Evolutionary conservation across 1,140 invertebrate species (phyloP), one percentile per base, ranked within the genome.

Genomic region (Chironomus striatipennis): DNA sequence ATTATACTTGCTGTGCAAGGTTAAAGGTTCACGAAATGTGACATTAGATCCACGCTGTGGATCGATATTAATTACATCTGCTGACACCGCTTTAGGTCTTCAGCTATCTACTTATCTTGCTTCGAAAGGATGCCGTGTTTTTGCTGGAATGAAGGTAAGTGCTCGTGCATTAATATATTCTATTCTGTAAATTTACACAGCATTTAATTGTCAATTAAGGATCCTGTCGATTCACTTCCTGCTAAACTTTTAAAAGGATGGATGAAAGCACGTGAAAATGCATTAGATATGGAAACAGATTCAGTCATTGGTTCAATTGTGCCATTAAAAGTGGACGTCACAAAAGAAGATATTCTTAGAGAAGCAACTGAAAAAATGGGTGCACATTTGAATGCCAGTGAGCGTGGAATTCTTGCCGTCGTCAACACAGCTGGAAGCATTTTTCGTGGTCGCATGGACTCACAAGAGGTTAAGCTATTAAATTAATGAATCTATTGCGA

Each of bases 371-470:
- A 90, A 75, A 87, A 88, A 8, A 89, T 93, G 75, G 87, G 91
- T 18, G 88, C 90, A 47, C 91, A 93, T 84, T 82, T 93, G 75
- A 92, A 91, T 74, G 91, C 91, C 20, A 91, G 92, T 57, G 90
- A 93, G 83, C 90, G 92, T 78, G 92, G 91, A 76, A 86, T 94
- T 74, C 91, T 90, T 88, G 91, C 91, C 43, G 90, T 94, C 4
- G 88, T 94, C 67, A 92, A 93, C 80, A 93, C 91, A 1, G 90
- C 89, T 10, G 91, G 91, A 12, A 86, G 88, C 76, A 87, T 89
- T 73, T 85, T 90, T 80, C 83, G 88, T 75, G 87, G 90, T n/a
- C 83, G 87, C 24, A 85, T 91, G 42, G 89, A 90, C 74, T 85
- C 85, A 74, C 91, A 93, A 78, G 88, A 91, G 74, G 47, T 57